phyloP scores from a whole-genome alignment of 2,113 vertebrate species.

The Monopterus albus region DNA sequence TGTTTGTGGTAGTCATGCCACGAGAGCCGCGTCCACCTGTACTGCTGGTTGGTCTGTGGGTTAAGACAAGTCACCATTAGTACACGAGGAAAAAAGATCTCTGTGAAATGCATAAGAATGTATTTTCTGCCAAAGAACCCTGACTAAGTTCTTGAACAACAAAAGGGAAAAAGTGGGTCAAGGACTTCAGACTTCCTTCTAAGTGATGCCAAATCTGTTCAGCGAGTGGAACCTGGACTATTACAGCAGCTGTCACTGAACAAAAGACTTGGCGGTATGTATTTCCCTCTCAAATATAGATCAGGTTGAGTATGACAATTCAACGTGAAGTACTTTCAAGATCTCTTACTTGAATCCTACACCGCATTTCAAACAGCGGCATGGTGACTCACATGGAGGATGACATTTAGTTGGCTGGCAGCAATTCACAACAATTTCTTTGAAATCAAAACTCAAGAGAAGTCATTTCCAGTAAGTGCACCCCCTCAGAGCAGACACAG shows the following conservation, averaged over 20 bases:
- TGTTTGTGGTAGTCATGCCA: slow-evolving; percentile 99
- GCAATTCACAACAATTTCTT: slow-evolving; percentile 43
- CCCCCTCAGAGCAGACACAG: slow-evolving; percentile 10
- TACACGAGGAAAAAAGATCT: neutral
- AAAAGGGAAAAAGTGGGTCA: slow-evolving; percentile 68
- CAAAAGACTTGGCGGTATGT: slow-evolving; percentile 37
- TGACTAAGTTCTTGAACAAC: slow-evolving; percentile 44
- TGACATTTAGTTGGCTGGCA: slow-evolving; percentile 50
- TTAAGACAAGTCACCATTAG: slow-evolving; percentile 25
- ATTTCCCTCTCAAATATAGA: neutral
- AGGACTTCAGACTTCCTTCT: slow-evolving; percentile 55
- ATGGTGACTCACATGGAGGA: slow-evolving; percentile 24
- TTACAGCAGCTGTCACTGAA: slow-evolving; percentile 39
- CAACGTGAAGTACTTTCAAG: neutral
- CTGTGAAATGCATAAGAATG: neutral
- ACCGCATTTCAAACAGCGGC: slow-evolving; percentile 6
- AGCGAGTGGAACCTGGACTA: slow-evolving; percentile 38
- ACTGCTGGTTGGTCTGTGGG: slow-evolving; percentile 81
- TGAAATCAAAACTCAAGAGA: slow-evolving; percentile 38
- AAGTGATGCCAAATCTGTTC: slow-evolving; percentile 37
- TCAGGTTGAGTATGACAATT: neutral
- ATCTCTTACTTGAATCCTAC: neutral
- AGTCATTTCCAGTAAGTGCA: slow-evolving; percentile 15
- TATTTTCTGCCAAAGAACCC: slow-evolving; percentile 7
- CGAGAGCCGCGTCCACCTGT: slow-evolving; percentile 85